Evolutionary conservation across 2,888 invertebrate species (phyloP).

Genomic region (Asteroscopus sphinx): DNA sequence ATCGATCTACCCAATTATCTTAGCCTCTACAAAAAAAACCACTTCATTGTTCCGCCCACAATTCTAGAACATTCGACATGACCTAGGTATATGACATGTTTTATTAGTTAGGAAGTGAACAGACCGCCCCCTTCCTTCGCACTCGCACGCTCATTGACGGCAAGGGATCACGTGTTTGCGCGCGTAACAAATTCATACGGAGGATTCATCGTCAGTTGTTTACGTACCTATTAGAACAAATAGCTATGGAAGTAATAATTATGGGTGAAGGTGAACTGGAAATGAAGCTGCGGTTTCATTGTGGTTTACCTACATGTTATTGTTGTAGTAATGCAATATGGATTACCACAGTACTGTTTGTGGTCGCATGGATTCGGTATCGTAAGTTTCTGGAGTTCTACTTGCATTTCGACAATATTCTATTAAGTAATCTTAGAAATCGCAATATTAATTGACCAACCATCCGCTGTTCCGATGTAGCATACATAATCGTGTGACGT

Average conservation of each 20-base stretch:
- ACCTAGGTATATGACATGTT: conserved; percentile 10
- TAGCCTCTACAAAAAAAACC: conserved; percentile 16
- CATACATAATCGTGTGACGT: no score
- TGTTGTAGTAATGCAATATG: conserved; percentile 2
- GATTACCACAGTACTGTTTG: background rate
- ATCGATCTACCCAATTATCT: conserved; percentile 9
- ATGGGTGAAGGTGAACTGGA: conserved; percentile 3
- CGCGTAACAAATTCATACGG: conserved; percentile 6
- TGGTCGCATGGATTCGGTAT: background rate
- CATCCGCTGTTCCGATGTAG: no score
- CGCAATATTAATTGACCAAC: no score
- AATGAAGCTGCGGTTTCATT: conserved; percentile 14
- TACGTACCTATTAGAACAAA: conserved; percentile 2
- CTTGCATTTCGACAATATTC: no score
- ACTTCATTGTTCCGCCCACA: conserved; percentile 30
- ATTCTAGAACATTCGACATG: conserved; percentile 33
- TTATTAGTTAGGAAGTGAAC: conserved; percentile 32
- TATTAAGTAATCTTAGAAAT: no score
- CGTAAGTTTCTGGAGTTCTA: background rate
- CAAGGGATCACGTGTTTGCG: conserved; percentile 20
- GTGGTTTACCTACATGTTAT: conserved; percentile 4
- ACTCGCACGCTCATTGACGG: conserved; percentile 50
- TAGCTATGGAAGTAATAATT: conserved; percentile 1
- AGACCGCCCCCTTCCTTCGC: conserved; percentile 43
- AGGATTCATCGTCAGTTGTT: conserved; percentile 26